Evolutionary conservation across 2,113 vertebrate genomes (phyloP).

Genomic region (Anser brachyrhynchus): DNA sequence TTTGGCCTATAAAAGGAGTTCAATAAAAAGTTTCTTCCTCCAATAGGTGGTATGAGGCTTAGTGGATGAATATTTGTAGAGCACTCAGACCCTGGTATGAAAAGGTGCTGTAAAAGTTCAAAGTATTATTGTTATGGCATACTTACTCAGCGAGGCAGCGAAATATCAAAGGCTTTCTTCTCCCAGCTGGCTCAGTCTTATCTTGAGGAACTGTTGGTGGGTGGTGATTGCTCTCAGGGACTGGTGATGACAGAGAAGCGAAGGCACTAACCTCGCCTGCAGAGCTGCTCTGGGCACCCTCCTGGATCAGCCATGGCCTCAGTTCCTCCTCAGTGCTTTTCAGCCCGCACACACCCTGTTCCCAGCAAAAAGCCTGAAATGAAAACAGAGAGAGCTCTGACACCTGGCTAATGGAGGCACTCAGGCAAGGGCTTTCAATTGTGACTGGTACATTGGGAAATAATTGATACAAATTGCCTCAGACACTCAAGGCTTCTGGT

Average conservation of each 20-base stretch:
- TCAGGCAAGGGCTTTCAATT: conserved; percentile 2
- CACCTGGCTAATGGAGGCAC: conserved; percentile 5
- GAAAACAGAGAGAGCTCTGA: neutral
- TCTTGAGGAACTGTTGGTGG: conserved; percentile 49
- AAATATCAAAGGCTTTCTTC: conserved; percentile 61
- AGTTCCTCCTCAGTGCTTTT: neutral
- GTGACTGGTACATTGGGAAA: neutral
- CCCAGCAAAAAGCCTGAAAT: neutral
- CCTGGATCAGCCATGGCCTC: neutral
- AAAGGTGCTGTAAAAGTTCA: conserved; percentile 54
- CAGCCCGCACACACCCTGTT: neutral
- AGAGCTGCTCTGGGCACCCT: neutral
- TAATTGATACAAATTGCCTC: conserved; percentile 42
- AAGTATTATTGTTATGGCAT: conserved; percentile 57
- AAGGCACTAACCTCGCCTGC: neutral
- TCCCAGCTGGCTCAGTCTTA: conserved; percentile 40
- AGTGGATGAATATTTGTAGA: conserved; percentile 39
- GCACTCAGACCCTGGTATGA: conserved; percentile 55
- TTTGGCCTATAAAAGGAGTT: neutral
- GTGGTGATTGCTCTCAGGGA: conserved; percentile 50
- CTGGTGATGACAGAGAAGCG: neutral
- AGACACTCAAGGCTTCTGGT: neutral
- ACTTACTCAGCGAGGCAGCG: conserved; percentile 45
- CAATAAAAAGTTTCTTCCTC: neutral
- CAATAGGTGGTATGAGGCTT: neutral